Conservation (phyloP, 2,888 invertebrate genomes). For the Pogonocherus hispidulus region DNA sequence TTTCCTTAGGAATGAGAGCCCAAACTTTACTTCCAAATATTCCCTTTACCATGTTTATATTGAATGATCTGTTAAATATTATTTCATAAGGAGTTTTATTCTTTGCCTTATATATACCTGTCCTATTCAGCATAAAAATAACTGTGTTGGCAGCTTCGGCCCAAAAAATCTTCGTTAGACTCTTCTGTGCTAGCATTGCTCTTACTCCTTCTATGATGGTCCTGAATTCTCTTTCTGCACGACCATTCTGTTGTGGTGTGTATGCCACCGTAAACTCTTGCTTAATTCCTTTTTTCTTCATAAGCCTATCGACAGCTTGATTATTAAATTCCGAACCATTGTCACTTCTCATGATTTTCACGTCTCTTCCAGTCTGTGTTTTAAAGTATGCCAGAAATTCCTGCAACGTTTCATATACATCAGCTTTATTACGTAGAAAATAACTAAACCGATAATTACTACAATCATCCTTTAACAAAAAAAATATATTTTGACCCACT, state of each 20-base stretch:
- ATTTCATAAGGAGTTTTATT: background rate
- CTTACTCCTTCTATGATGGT: conserved; percentile 35
- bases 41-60: background rate
- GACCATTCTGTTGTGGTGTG: conserved; percentile 44
- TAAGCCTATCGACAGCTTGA: background rate
- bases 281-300: conserved; percentile 24
- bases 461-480: conserved; percentile 44
- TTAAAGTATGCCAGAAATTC: conserved; percentile 37
- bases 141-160: background rate
- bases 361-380: conserved; percentile 34
- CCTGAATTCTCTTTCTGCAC: conserved; percentile 42
- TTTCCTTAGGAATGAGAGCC: conserved; percentile 8
- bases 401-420: conserved; percentile 33
- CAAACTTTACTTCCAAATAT: conserved; percentile 21
- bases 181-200: conserved; percentile 31
- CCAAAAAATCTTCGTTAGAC: background rate
- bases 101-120: background rate
- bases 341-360: conserved; percentile 46
- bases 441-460: conserved; percentile 36
- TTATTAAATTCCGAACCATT: conserved; percentile 49
- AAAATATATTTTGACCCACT: conserved; percentile 38
- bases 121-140: background rate
- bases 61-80: background rate
- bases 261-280: conserved; percentile 39
- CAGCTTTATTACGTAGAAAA: conserved; percentile 37